These are phyloP conservation scores for Umimayanthus chanpuru DNA, from an alignment of 92 coral and sea anemone genomes.

Conservation along the genomic window DNA sequence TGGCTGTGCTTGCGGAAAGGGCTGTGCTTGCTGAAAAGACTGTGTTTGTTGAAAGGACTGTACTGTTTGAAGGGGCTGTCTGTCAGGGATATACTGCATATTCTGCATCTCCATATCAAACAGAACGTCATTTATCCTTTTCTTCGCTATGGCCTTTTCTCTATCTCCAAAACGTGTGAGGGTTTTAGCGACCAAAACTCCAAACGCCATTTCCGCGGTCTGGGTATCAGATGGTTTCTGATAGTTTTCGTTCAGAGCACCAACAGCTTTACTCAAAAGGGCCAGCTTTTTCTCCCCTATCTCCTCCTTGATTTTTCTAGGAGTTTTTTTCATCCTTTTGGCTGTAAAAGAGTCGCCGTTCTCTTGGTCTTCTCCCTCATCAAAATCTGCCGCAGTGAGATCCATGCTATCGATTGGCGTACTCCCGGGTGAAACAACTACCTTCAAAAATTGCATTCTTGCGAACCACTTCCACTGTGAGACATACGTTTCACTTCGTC, in stretches of 20 bases:
- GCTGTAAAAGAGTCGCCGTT: background rate
- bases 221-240: background rate
- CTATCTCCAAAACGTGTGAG: background rate
- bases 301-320: background rate
- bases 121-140: background rate
- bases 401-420: background rate
- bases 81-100: background rate
- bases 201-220: background rate
- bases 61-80: slow-evolving; percentile 16
- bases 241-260: background rate
- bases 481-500: slow-evolving; percentile 11
- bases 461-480: background rate
- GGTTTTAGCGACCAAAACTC: background rate
- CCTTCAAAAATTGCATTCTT: background rate
- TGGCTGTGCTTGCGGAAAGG: background rate
- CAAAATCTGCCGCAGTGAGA: background rate
- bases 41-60: background rate
- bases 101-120: background rate
- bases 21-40: background rate
- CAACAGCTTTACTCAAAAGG: background rate
- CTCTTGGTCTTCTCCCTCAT: background rate
- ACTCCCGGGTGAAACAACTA: background rate
- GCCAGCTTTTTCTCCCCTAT: background rate
- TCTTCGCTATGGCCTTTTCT: background rate
- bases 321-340: background rate